Conservation (phyloP, 2,888 invertebrate species). For the Drosophila buzzatii region DNA sequence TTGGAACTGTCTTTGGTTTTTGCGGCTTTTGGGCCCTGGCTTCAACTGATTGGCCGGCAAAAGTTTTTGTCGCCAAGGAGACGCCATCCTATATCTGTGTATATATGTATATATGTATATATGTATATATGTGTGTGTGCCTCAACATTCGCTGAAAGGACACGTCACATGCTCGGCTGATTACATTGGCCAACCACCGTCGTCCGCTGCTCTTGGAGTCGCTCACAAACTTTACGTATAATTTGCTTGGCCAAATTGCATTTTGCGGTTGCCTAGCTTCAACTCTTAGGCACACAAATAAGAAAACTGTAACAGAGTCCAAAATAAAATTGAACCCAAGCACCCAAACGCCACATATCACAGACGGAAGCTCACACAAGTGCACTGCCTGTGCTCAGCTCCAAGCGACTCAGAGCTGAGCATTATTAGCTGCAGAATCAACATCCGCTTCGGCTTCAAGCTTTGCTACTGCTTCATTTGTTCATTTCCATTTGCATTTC, state of each 20-base stretch:
- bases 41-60: constrained; percentile 69
- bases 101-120: constrained; percentile 25
- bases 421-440: constrained; percentile 53
- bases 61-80: constrained; percentile 65
- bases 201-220: constrained; percentile 11
- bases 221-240: constrained; percentile 68
- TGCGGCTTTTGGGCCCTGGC: constrained; percentile 57
- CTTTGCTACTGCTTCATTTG: neutral
- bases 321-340: neutral
- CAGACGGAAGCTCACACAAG: neutral
- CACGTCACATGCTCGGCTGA: constrained; percentile 72
- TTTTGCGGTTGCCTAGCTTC: constrained; percentile 56
- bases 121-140: constrained; percentile 18
- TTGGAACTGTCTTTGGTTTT: constrained; percentile 27
- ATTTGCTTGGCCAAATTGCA: constrained; percentile 75
- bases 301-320: neutral
- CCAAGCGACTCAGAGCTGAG: constrained; percentile 5
- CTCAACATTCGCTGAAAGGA: constrained; percentile 66
- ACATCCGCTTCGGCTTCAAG: constrained; percentile 27
- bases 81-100: constrained; percentile 21
- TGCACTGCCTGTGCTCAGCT: neutral
- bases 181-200: constrained; percentile 49
- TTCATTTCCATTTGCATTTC: constrained; percentile 49
- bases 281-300: constrained; percentile 6
- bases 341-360: neutral